Evolutionary conservation across 37 sponge, comb jelly and placozoan genomes (phyloP).

Genomic region (Spongia lamella): DNA sequence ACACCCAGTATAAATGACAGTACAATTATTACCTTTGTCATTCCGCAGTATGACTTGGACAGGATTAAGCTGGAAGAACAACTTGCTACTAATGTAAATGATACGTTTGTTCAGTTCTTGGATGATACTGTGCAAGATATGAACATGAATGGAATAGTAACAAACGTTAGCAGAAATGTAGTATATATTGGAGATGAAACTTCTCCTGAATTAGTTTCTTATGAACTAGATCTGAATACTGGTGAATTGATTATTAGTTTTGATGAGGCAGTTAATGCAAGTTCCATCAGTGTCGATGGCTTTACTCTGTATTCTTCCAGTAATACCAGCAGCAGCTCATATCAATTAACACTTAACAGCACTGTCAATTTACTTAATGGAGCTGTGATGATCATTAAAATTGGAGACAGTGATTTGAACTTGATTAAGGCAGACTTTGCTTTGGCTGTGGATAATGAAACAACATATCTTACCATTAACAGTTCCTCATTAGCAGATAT

Average conservation of each 20-base stretch:
- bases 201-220: conserved; percentile 53
- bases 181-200: conserved; percentile 48
- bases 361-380: conserved; percentile 32
- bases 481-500: conserved; percentile 62
- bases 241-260: conserved; percentile 63
- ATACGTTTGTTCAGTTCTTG: conserved; percentile 53
- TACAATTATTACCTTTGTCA: conserved; percentile 34
- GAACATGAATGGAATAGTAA: conserved; percentile 40
- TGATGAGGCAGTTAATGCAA: conserved; percentile 68
- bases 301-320: conserved; percentile 45
- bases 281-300: conserved; percentile 37
- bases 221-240: conserved; percentile 61
- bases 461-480: conserved; percentile 55
- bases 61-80: conserved; percentile 49
- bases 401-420: conserved; percentile 72
- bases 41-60: conserved; percentile 60
- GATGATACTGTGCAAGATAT: conserved; percentile 53
- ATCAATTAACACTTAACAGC: conserved; percentile 28
- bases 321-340: conserved; percentile 5
- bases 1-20: conserved; percentile 45
- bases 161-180: neutral
- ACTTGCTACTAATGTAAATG: conserved; percentile 53
- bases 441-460: conserved; percentile 48
- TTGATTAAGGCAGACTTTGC: conserved; percentile 56
- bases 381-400: conserved; percentile 52